Conservation (phyloP, 2,888 invertebrate genomes). For the Conus canariensis region DNA sequence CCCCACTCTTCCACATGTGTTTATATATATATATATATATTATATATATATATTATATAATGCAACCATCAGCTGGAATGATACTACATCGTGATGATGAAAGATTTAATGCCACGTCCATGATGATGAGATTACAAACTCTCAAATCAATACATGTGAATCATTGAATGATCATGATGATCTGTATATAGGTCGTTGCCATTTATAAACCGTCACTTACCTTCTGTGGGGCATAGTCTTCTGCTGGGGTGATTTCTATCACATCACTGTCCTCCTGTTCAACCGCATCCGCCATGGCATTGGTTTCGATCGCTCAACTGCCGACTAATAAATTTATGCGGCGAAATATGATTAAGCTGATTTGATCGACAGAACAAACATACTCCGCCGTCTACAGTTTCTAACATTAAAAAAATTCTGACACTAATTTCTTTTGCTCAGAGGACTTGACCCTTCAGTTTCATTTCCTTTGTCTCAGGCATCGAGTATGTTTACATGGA, state of each 20-base stretch:
- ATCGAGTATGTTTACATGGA: background rate
- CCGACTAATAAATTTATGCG: conserved; percentile 26
- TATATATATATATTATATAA: no score
- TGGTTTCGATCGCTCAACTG: background rate
- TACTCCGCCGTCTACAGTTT: no score
- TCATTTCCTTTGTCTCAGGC: background rate
- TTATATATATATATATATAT: no score
- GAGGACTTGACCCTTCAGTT: no score
- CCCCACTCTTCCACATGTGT: no score
- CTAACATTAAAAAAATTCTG: no score
- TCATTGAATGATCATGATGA: no score
- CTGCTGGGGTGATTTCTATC: conserved; percentile 68
- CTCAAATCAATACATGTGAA: background rate
- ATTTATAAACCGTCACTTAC: conserved; percentile 51
- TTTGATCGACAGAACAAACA: background rate
- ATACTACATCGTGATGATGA: no score
- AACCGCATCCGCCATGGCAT: conserved; percentile 39
- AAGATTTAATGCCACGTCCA: conserved; percentile 7
- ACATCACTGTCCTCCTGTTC: conserved; percentile 62
- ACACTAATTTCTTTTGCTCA: no score
- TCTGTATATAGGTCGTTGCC: no score
- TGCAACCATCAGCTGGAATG: no score
- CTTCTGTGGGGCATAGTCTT: conserved; percentile 68
- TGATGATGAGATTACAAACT: background rate
- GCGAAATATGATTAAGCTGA: conserved; percentile 36